Evolutionary conservation across 23 tunicate species (phyloP), one percentile per base, ranked within the genome.

Genomic region (Phallusia fumigata): DNA sequence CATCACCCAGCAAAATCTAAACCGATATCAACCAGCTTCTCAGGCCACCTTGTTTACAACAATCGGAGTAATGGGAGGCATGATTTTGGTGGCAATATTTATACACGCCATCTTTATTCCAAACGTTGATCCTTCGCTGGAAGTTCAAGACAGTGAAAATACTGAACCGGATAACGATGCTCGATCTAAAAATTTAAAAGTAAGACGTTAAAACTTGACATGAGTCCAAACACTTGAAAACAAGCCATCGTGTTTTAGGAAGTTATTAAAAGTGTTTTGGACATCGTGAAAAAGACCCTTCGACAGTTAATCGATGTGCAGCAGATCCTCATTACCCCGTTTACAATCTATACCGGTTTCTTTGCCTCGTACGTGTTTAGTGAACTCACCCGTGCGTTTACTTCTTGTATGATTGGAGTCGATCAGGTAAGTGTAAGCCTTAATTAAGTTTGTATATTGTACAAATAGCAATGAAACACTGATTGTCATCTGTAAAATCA

Each of bases 311-410:
- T 81, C 76, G 35, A 79, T 30, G 85, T 85, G 0, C 73, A 74
- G 51, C 94, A 89, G 64, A 65, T 80, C 45, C 79, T 89, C 28
- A 10, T 84, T 0, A 53, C 86, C 15, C 88, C 88, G 21, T 65
- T 84, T 32, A 76, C 82, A 0, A 30, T 84, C 18, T 89, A 84
- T 53, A 47, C 47, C 73, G 94, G 94, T 8, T 65, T 88, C 33
- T 33, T 88, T 10, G 33, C 75, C 3, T 40, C 85, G 0, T 84
- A 69, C 75, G 75, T 33, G 21, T 84, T 84, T 74, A 36, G 74
- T 53, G 94, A 89, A 64, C 26, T 80, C 24, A 65, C 94, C n/a
- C 80, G 94, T 84, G 88, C 94, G 5, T 89, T 50, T 51, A 85
- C 74, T 24, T 89, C 94, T 30, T 89, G 94, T 72, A 73, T 84